Conservation (phyloP, 2,797 vertebrate genomes). For the Helicolenus hilgendorfi region DNA sequence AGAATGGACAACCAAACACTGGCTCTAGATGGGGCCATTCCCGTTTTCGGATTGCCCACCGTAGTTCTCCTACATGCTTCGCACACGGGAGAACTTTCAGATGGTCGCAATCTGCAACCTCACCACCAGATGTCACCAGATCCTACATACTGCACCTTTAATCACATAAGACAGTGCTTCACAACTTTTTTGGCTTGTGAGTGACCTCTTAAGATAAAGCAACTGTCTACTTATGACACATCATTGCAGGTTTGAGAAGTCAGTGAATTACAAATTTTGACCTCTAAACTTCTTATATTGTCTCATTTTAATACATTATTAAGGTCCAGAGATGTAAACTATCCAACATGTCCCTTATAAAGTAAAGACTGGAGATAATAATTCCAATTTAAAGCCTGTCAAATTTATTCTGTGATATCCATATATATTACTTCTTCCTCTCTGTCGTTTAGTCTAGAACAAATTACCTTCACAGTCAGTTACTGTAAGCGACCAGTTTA, state of each 20-base stretch:
- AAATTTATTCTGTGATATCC: not conserved
- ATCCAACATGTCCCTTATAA: not conserved
- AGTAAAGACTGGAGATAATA: not conserved
- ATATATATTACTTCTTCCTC: not conserved
- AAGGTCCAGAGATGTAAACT: not conserved
- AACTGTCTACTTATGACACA: not conserved
- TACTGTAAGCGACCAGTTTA: not conserved
- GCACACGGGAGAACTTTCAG: not conserved
- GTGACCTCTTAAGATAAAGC: not conserved
- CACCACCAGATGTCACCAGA: not conserved
- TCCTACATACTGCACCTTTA: not conserved
- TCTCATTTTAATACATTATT: not conserved
- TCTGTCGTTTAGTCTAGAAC: not conserved
- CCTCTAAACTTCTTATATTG: not conserved
- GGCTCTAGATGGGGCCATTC: too few species aligned
- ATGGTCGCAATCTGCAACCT: not conserved
- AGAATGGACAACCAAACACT: too few species aligned
- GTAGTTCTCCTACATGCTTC: too few species aligned
- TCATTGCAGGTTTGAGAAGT: not conserved
- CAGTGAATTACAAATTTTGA: not conserved
- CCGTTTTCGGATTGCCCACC: too few species aligned
- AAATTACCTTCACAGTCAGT: not conserved
- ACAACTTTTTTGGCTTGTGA: not conserved
- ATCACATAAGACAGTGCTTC: not conserved
- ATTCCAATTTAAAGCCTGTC: not conserved